These are phyloP conservation scores for Callopanchax toddi DNA, from an alignment of 2,113 vertebrate genomes.

Conservation along the genomic window DNA sequence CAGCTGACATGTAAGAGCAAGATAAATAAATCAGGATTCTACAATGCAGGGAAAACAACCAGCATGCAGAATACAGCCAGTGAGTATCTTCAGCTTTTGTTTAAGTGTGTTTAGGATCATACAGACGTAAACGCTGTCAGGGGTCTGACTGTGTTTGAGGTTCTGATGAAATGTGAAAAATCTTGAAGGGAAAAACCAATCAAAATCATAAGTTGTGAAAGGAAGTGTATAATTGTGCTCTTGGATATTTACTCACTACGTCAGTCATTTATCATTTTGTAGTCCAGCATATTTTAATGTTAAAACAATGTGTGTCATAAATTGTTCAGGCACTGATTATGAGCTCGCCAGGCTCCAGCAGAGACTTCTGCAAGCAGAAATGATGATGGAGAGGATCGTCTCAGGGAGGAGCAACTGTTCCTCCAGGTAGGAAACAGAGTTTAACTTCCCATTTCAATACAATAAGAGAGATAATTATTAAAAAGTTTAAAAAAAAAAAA, in stretches of 20 bases:
- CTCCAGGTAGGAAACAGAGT: conserved; percentile 78
- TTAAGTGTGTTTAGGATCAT: not conserved
- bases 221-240: too few relatives aligned
- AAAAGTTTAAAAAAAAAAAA: conserved; percentile 6
- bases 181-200: not conserved
- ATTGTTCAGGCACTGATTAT: conserved; percentile 79
- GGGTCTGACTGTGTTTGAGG: not conserved
- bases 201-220: not conserved
- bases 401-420: conserved; percentile 79
- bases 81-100: conserved; percentile 41
- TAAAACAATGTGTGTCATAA: not conserved
- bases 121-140: too few relatives aligned
- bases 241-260: not conserved
- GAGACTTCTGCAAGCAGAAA: conserved; percentile 88
- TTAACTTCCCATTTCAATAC: conserved; percentile 3
- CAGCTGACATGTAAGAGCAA: conserved; percentile 87
- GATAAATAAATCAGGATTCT: conserved; percentile 33
- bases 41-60: not conserved
- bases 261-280: not conserved
- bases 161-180: not conserved
- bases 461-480: too few relatives aligned
- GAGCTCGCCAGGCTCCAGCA: conserved; percentile 89
- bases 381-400: conserved; percentile 87
- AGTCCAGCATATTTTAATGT: not conserved
- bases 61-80: conserved; percentile 15